phyloP scores from a whole-genome alignment of 2,888 invertebrate genomes.

The Timema podura region DNA sequence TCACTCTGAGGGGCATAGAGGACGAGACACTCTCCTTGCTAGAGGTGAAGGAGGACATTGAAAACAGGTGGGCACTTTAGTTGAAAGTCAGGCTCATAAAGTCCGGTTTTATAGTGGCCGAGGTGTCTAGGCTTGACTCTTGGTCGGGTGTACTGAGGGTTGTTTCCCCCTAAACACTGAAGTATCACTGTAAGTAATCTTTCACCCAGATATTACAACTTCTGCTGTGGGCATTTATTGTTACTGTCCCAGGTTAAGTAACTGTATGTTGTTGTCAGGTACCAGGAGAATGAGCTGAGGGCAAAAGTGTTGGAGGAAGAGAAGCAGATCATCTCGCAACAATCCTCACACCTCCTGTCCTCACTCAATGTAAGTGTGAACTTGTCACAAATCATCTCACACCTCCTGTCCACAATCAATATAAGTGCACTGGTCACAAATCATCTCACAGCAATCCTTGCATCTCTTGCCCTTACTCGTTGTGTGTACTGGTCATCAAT shows the following conservation, averaged over 20 bases:
- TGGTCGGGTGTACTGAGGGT: no score
- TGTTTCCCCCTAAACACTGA: no score
- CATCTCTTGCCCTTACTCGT: no score
- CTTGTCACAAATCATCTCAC: neutral
- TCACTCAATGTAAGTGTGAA: slow-evolving; percentile 29
- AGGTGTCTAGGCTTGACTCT: no score
- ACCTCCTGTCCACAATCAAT: neutral
- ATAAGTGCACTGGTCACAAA: neutral
- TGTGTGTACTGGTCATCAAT: no score
- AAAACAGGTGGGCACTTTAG: slow-evolving; percentile 25
- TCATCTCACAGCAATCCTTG: slow-evolving; percentile 28
- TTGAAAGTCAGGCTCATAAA: no score
- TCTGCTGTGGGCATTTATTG: neutral
- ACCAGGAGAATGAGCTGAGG: slow-evolving; percentile 30
- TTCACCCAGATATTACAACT: no score
- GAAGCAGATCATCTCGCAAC: slow-evolving; percentile 30
- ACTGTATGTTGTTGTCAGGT: slow-evolving; percentile 24
- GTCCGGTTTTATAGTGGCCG: no score
- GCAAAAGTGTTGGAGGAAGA: slow-evolving; percentile 31
- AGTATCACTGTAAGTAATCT: no score
- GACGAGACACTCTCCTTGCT: slow-evolving; percentile 26
- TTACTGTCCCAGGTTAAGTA: neutral
- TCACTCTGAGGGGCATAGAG: slow-evolving; percentile 29
- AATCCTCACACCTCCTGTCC: slow-evolving; percentile 30
- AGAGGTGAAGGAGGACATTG: slow-evolving; percentile 28